phyloP scores from a whole-genome alignment of 2,888 invertebrate species.

The Netelia fuscicornis region DNA sequence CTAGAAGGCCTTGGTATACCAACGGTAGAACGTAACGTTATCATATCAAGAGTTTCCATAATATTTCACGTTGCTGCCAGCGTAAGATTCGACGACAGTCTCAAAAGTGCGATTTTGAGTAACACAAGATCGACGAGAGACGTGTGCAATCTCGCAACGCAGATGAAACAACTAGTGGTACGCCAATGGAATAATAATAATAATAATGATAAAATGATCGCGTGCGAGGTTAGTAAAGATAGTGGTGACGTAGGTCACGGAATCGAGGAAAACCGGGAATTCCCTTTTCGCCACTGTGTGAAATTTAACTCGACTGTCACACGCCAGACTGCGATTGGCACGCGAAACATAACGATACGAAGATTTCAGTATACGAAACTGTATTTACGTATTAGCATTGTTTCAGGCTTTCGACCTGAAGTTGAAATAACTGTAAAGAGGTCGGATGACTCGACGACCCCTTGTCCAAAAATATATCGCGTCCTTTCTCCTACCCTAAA shows the following conservation, averaged over 20 bases:
- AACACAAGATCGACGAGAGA: conserved; percentile 90
- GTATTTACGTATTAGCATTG: not conserved
- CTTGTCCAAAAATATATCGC: not conserved
- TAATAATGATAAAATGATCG: conserved; percentile 1
- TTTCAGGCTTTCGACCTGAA: not conserved
- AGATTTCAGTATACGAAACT: not conserved
- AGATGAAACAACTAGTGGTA: conserved; percentile 86
- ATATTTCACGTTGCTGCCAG: conserved; percentile 88
- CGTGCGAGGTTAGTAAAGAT: conserved; percentile 4
- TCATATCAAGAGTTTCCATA: conserved; percentile 86
- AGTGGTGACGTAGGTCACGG: conserved; percentile 33
- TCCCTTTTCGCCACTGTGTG: conserved; percentile 15
- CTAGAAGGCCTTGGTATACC: conserved; percentile 87
- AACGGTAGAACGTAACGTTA: conserved; percentile 82
- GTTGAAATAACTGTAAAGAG: not conserved
- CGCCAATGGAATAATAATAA: conserved; percentile 51
- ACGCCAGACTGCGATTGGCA: not conserved
- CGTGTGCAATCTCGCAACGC: conserved; percentile 87
- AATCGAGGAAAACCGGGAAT: conserved; percentile 53
- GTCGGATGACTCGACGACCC: conserved; percentile 14
- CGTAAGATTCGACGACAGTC: conserved; percentile 92
- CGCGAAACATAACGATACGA: not conserved
- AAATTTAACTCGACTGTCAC: conserved; percentile 9
- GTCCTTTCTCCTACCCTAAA: not conserved
- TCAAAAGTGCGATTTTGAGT: conserved; percentile 88